Evolutionary conservation across 2,797 vertebrate genomes (phyloP).

Genomic region (Chaunax sp.): DNA sequence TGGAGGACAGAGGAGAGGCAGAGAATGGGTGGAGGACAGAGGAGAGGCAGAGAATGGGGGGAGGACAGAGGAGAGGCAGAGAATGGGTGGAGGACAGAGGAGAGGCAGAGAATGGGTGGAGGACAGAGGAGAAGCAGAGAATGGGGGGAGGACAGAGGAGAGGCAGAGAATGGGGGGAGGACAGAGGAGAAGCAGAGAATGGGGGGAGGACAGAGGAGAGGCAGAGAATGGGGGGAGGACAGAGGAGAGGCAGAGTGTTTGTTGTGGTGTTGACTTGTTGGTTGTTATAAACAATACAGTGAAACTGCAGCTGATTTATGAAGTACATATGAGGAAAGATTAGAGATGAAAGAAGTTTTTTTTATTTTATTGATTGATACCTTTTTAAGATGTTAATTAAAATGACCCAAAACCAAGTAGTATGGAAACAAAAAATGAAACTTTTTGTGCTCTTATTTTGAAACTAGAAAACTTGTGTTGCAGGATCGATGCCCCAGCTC

Average conservation of each 20-base stretch:
- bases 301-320: not conserved
- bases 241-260: not conserved
- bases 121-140: not conserved
- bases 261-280: conserved; percentile 2
- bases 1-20: not conserved
- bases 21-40: not conserved
- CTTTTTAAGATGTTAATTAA: too few relatives aligned
- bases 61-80: too few relatives aligned
- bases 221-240: too few relatives aligned
- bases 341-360: conserved; percentile 8
- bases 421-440: too few relatives aligned
- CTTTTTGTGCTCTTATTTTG: too few relatives aligned
- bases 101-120: not conserved
- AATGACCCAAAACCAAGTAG: too few relatives aligned
- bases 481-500: too few relatives aligned
- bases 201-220: not conserved
- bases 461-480: too few relatives aligned
- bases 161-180: not conserved
- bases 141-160: not conserved
- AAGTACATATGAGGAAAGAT: conserved; percentile 17
- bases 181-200: not conserved
- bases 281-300: conserved; percentile 2
- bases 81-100: not conserved
- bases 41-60: not conserved
- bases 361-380: not conserved